Conservation (phyloP, 2,113 vertebrate species). For the Channa argus region DNA sequence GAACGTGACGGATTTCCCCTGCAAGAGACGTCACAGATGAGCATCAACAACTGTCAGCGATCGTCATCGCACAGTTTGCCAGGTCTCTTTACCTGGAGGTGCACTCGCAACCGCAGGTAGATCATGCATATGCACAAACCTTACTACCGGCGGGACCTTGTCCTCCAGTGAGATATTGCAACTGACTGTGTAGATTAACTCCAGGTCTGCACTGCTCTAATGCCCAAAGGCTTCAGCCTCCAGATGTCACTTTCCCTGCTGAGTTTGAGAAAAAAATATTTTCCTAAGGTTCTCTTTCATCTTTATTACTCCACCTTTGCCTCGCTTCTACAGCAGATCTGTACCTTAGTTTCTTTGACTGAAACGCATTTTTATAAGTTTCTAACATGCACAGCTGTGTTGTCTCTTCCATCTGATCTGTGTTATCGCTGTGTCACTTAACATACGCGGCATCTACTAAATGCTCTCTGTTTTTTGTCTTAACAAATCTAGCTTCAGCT, state of each 20-base stretch:
- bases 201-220: slow-evolving; percentile 56
- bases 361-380: not conserved
- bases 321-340: not conserved
- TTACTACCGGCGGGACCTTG: slow-evolving; percentile 63
- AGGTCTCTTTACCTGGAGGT: slow-evolving; percentile 47
- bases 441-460: not conserved
- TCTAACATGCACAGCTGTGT: not conserved
- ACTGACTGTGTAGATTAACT: slow-evolving; percentile 56
- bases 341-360: not conserved
- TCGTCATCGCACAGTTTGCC: slow-evolving; percentile 45
- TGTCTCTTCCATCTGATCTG: not conserved
- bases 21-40: slow-evolving; percentile 53
- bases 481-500: not conserved
- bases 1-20: slow-evolving; percentile 66
- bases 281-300: slow-evolving; percentile 21
- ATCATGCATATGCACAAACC: slow-evolving; percentile 24
- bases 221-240: slow-evolving; percentile 49
- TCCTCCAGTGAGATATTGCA: slow-evolving; percentile 57
- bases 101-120: slow-evolving; percentile 24
- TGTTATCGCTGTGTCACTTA: not conserved
- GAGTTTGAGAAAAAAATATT: slow-evolving; percentile 21
- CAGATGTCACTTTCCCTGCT: slow-evolving; percentile 74
- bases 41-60: slow-evolving; percentile 15
- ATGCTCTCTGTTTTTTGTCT: not conserved
- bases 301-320: not conserved